Conservation (phyloP, 2,888 invertebrate genomes). For the Parnassius glacialis region DNA sequence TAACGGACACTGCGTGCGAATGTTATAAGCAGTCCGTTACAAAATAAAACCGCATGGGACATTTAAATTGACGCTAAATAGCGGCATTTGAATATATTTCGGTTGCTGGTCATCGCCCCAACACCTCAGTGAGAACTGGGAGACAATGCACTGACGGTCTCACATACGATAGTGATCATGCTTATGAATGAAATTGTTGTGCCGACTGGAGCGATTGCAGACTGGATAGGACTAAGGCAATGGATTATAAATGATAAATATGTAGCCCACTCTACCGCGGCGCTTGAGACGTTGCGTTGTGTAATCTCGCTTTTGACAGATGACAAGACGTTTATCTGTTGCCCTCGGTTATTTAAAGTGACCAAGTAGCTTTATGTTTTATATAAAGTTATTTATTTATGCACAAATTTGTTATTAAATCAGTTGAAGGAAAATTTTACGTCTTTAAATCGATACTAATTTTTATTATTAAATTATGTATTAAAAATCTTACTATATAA, state of each 20-base stretch:
- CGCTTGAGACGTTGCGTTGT: constrained; percentile 1
- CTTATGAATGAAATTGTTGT: constrained; percentile 48
- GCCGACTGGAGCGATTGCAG: constrained; percentile 42
- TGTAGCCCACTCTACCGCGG: constrained; percentile 3
- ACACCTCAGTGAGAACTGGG: constrained; percentile 43
- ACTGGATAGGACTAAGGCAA: constrained; percentile 49
- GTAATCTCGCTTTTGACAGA: constrained; percentile 5
- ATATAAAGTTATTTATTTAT: too few species aligned
- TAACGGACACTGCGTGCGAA: constrained; percentile 9
- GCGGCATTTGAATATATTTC: constrained; percentile 32
- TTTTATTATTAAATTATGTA: too few species aligned
- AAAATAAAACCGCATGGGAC: constrained; percentile 15
- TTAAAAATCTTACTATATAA: too few species aligned
- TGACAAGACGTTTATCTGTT: background rate
- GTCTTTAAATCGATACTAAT: too few species aligned
- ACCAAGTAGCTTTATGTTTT: background rate
- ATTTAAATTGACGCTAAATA: constrained; percentile 18
- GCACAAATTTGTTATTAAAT: too few species aligned
- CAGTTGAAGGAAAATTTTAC: too few species aligned
- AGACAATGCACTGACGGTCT: constrained; percentile 46
- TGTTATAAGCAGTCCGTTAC: constrained; percentile 16
- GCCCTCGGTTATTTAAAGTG: background rate
- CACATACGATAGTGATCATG: constrained; percentile 54
- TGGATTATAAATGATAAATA: constrained; percentile 46
- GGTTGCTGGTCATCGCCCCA: constrained; percentile 42